phyloP scores from a whole-genome alignment of 2,113 vertebrate species.

The Peucedramus taeniatus region DNA sequence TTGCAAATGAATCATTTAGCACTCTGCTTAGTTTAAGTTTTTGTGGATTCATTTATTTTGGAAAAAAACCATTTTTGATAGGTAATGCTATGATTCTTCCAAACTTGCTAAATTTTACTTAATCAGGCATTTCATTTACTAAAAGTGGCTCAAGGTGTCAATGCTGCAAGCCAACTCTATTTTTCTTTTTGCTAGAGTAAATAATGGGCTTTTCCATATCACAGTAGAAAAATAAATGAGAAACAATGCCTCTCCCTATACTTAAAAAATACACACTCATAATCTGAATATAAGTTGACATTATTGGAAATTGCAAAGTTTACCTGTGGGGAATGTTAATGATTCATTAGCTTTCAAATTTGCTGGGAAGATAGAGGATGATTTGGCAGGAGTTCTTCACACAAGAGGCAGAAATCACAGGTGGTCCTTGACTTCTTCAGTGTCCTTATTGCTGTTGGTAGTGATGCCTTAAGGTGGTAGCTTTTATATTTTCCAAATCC shows the following conservation, averaged over 20 bases:
- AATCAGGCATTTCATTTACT: neutral
- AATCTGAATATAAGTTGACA: neutral
- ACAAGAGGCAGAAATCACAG: neutral
- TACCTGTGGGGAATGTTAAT: neutral
- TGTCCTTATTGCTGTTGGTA: neutral
- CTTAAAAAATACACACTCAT: constrained; percentile 7
- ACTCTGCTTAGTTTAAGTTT: neutral
- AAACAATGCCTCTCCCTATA: neutral
- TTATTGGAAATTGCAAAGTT: neutral
- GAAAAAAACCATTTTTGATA: neutral
- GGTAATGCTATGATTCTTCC: neutral
- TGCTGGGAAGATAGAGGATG: neutral
- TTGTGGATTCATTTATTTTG: neutral
- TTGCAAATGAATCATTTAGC: neutral
- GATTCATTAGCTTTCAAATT: neutral
- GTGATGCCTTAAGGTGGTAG: neutral
- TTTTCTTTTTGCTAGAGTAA: neutral
- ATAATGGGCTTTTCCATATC: neutral
- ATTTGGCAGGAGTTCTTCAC: neutral
- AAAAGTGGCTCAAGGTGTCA: neutral
- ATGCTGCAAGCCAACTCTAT: neutral
- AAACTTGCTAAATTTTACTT: neutral
- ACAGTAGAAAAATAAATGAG: neutral
- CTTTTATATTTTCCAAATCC: neutral
- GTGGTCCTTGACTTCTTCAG: neutral